Base-by-base conservation (phyloP, 2,888 invertebrate genomes). In the Sinotaia quadrata region DNA sequence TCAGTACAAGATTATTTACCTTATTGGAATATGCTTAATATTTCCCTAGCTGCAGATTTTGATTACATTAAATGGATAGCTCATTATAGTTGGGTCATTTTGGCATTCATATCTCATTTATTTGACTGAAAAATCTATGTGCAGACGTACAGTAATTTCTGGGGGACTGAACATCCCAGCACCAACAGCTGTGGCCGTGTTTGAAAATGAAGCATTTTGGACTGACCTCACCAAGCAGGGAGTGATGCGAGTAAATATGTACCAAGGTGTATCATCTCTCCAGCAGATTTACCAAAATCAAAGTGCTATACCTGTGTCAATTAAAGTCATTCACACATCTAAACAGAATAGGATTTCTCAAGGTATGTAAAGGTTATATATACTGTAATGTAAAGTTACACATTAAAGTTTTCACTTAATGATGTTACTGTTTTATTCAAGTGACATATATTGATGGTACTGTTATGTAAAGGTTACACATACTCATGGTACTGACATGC, bases 161-260 rank as follows among this genome's bases (percentile, higher is more conserved):
- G 84, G 85, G 21, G 81, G 84, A 24, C 65, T 76, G 18, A 75
- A 74, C 54, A 80, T 84, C 18, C 87, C 86, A 0, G 78, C 82
- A 2, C 82, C 85, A 0, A 71, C 81, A 8, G 78, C 78, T 33
- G 88, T 99, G 41, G 95, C 97, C 0, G 90, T 98, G 8, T 98
- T 98, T 87, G 98, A 99, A 87, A 97, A 98, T 83, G 94, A 94
- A 0, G 90, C 99, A 67, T 99, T 97, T 89, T 98, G 97, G 96
- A 97, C 97, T 0, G 98, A 98, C 87, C 91, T 96, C 2, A 84
- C 85, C 27, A 83, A 81, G 67, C 81, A 84, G 80, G 82, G 81
- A 0, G 72, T 86, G 4, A 52, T 84, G 34, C 73, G 68, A 21
- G 76, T 81, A 10, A 75, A 74, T 69, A 84, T 82, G 71, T 83